phyloP scores from a whole-genome alignment of 2,888 invertebrate species.

The Diogma glabrata region DNA sequence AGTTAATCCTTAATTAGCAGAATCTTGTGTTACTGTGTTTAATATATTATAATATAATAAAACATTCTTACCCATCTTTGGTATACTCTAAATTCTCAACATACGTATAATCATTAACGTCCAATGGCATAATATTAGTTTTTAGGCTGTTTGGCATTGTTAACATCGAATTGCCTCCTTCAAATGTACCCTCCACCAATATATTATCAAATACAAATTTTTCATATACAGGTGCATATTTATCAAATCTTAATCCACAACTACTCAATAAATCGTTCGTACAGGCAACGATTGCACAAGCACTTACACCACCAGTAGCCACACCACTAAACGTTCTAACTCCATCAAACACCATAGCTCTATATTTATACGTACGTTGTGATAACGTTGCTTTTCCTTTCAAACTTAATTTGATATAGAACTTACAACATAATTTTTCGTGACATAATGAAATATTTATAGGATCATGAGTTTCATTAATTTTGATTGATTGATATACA shows the following conservation, averaged over 20 bases:
- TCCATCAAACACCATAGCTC: slow-evolving; percentile 30
- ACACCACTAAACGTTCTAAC: slow-evolving; percentile 28
- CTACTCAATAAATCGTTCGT: slow-evolving; percentile 23
- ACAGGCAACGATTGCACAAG: slow-evolving; percentile 34
- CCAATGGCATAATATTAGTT: slow-evolving; percentile 1
- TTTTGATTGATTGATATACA: not conserved
- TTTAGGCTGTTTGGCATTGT: not conserved
- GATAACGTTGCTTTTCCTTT: too few species aligned
- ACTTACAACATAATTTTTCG: slow-evolving; percentile 5
- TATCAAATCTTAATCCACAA: slow-evolving; percentile 31
- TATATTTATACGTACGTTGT: slow-evolving; percentile 25
- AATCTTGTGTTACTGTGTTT: too few species aligned
- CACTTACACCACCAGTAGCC: slow-evolving; percentile 29
- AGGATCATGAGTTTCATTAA: not conserved
- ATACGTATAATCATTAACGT: not conserved
- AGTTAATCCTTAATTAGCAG: too few species aligned
- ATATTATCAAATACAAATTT: slow-evolving; percentile 6
- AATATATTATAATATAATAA: too few species aligned
- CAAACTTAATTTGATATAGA: too few species aligned
- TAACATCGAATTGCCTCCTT: not conserved
- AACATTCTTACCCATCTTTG: not conserved
- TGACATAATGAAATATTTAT: not conserved
- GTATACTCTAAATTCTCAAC: not conserved
- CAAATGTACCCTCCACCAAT: not conserved
- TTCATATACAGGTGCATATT: not conserved